Base-by-base conservation (phyloP, 2,888 invertebrate genomes). In the Drosophila quasianomalipes region DNA sequence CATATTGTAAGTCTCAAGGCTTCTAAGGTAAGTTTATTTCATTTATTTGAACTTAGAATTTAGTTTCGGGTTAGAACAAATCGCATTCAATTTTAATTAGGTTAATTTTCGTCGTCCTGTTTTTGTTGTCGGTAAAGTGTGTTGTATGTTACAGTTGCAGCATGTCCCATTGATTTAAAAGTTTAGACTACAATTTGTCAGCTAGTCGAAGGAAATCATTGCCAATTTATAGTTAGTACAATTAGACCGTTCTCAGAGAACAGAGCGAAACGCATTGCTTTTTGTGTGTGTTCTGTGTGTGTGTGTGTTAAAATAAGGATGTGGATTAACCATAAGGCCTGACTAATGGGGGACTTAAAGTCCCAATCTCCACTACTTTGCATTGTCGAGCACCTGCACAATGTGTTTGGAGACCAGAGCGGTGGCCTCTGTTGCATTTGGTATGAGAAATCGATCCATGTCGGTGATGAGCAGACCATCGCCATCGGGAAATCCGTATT, bases 361-460 rank as follows among this genome's bases (percentile, higher is more conserved):
- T 44, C 9, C n/a, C 4, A 12, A 41, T 26, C 35, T 26, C 70
- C 82, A 47, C 90, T 93, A 93, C 70, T 93, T 93, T 51, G 90
- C 81, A 70, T 85, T 86, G 35, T 93, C 84, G 55, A 93, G 91
- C 89, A 95, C 95, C 88, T 96, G 95, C 90, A 97, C 94, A 88
- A 99, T 98, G 93, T 98, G 98, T 93, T 97, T 96, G 65, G 98
- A 98, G 69, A 99, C 97, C 62, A 97, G 94, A 94, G 97, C 97
- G 1, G 98, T 98, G 31, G 98, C 98, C 92, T 97, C 96, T 63
- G 96, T 96, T 53, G 98, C 98, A 91, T 98, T 97, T 7, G 98
- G 98, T 93, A 99, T 98, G 62, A 98, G 94, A 94, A 98, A 98
- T 80, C 97, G 95, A 94, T 98, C 98, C 96, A 98, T 97, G 93